Base-by-base conservation (phyloP, 2,113 vertebrate genomes). In the Empidonax traillii region DNA sequence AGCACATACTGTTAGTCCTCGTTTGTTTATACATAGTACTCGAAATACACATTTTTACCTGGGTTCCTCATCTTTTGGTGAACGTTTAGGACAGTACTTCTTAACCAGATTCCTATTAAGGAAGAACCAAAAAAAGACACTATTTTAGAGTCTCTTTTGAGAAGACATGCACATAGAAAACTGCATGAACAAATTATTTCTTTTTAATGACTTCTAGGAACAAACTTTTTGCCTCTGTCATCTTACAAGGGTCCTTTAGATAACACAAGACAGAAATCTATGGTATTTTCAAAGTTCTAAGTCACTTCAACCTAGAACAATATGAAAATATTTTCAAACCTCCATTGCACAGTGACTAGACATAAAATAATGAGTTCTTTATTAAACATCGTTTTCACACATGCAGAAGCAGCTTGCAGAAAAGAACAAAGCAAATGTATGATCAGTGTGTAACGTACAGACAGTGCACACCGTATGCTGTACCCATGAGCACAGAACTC, bases 81-180 rank as follows among this genome's bases (percentile, higher is more conserved):
- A 98, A 85, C 99, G 99, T 91, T 99, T 99, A 21, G 99, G 99
- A 97, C 99, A 99, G 80, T 99, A 99, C 95, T 99, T 99, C 98
- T 99, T 99, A 77, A 99, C 99, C 98, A 99, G 96, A 97, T 98
- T 99, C 98, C 99, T 99, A 96, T 77, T 95, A 75, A 73, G 86
- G 78, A 76, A 97, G 74, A 90, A 95, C 0, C 49, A 93, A 62
- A 85, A 25, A 52, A 92, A 59, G 5, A 75, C 5, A 3, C 2
- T 58, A 24, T 55, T 85, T 96, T 65, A 88, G 47, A 92, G 24
- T 61, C 35, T 83, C 33, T 63, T 80, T 63, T 30, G 15, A 95
- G 22, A 85, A 92, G 24, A 49, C 5, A 33, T 5, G 65, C 19
- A 55, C 13, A 77, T 0, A 59, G 44, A 51, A 44, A 91, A 44